Evolutionary conservation across 64 coral and sea anemone species (phyloP).

Genomic region (Montipora cactus): DNA sequence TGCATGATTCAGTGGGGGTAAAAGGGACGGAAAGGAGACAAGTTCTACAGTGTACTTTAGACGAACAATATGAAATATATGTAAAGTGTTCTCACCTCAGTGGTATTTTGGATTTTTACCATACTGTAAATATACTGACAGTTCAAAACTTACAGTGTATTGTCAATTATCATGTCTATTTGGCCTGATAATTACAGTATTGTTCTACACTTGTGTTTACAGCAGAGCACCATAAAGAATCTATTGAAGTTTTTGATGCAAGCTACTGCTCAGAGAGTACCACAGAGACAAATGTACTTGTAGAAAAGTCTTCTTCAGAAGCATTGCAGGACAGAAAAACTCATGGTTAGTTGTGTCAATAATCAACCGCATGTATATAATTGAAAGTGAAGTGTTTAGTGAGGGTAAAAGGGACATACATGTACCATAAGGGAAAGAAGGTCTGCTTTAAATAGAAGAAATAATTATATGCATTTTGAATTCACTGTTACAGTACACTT

Average conservation of each 20-base stretch:
- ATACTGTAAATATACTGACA: not conserved
- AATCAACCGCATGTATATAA: not conserved
- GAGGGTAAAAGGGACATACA: not conserved
- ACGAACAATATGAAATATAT: too few relatives aligned
- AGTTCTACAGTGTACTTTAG: not conserved
- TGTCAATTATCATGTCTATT: not conserved
- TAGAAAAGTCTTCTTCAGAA: not conserved
- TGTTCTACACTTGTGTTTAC: not conserved
- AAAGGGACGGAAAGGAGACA: not conserved
- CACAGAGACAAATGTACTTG: not conserved
- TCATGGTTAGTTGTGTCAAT: not conserved
- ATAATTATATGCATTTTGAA: too few relatives aligned
- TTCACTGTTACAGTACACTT: not conserved
- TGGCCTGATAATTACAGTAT: not conserved
- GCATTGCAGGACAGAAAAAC: not conserved
- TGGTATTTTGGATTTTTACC: not conserved
- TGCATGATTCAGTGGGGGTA: not conserved
- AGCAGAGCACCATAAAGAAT: not conserved
- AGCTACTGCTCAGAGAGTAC: not conserved
- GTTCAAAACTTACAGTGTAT: not conserved
- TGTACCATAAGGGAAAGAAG: too few relatives aligned
- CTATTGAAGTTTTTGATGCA: not conserved
- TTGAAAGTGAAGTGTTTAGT: not conserved
- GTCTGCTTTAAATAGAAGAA: too few relatives aligned
- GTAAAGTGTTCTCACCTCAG: too few relatives aligned